Conservation (phyloP, 2,888 invertebrate species). For the Netelia melanura region DNA sequence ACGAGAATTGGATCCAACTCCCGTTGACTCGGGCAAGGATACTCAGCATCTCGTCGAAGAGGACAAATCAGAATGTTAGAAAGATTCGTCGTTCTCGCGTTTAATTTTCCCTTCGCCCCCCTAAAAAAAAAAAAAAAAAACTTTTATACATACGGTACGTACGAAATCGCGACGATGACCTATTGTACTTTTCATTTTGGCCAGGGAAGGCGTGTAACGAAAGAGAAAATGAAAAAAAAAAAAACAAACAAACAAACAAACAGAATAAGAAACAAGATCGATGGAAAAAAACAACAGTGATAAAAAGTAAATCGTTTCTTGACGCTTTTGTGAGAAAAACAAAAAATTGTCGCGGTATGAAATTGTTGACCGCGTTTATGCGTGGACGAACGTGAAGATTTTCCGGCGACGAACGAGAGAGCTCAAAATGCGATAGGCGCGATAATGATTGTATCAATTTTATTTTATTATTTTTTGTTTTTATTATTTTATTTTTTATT, state of each 20-base stretch:
- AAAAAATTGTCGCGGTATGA: constrained; percentile 15
- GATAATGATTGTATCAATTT: constrained; percentile 80
- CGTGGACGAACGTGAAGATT: constrained; percentile 39
- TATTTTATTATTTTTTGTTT: constrained; percentile 65
- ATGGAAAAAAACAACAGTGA: not conserved
- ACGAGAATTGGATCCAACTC: constrained; percentile 92
- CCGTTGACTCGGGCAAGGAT: constrained; percentile 95
- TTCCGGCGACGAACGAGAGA: constrained; percentile 25
- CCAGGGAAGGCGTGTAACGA: constrained; percentile 15
- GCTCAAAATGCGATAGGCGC: constrained; percentile 74
- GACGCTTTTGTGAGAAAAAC: not conserved
- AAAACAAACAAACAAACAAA: not conserved
- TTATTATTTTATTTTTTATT: constrained; percentile 2
- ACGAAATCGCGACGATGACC: constrained; percentile 59
- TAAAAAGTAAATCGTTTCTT: constrained; percentile 5
- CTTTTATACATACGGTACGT: constrained; percentile 57
- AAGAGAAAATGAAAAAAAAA: constrained; percentile 12
- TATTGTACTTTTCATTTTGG: constrained; percentile 74
- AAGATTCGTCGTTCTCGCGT: constrained; percentile 1
- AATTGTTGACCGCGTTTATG: constrained; percentile 1
- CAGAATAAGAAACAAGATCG: not conserved
- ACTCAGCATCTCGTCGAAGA: constrained; percentile 96
- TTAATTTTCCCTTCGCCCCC: constrained; percentile 1
- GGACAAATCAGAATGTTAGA: constrained; percentile 89
- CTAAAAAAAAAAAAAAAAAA: not conserved